These are phyloP conservation scores for Heliconius himera DNA, from an alignment of 1,140 invertebrate species.

Conservation along the genomic window DNA sequence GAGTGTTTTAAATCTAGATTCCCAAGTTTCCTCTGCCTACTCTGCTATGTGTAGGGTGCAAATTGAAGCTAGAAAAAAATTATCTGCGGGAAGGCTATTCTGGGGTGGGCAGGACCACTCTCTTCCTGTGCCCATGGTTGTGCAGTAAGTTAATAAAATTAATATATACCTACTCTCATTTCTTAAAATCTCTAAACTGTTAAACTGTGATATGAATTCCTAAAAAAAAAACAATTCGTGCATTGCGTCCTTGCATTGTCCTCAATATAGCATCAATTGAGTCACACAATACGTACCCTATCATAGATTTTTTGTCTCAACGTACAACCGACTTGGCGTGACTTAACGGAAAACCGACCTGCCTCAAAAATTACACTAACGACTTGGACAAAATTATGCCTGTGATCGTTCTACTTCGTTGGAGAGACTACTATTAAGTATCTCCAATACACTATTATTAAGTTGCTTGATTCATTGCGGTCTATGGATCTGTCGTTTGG, in stretches of 20 bases:
- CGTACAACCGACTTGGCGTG: conserved; percentile 4
- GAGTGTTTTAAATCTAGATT: too few relatives aligned
- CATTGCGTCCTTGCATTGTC: conserved; percentile 21
- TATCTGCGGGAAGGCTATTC: too few relatives aligned
- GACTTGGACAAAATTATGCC: conserved; percentile 20
- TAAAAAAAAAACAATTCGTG: background rate
- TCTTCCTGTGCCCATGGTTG: too few relatives aligned
- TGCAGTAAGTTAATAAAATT: too few relatives aligned
- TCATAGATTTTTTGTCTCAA: conserved; percentile 8
- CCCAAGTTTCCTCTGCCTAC: too few relatives aligned
- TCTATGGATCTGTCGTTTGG: background rate
- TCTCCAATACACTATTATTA: background rate
- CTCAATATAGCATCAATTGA: background rate
- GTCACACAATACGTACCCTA: background rate
- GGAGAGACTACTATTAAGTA: background rate
- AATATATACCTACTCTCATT: too few relatives aligned
- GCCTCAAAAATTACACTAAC: conserved; percentile 28
- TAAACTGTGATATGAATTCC: too few relatives aligned
- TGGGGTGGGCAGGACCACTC: too few relatives aligned
- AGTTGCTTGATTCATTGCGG: background rate
- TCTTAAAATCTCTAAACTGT: too few relatives aligned
- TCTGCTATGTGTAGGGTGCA: too few relatives aligned
- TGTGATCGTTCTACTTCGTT: conserved; percentile 3
- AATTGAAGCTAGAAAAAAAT: too few relatives aligned
- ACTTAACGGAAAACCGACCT: conserved; percentile 28